Conservation (phyloP, 2,113 vertebrate genomes). For the Bettongia penicillata region DNA sequence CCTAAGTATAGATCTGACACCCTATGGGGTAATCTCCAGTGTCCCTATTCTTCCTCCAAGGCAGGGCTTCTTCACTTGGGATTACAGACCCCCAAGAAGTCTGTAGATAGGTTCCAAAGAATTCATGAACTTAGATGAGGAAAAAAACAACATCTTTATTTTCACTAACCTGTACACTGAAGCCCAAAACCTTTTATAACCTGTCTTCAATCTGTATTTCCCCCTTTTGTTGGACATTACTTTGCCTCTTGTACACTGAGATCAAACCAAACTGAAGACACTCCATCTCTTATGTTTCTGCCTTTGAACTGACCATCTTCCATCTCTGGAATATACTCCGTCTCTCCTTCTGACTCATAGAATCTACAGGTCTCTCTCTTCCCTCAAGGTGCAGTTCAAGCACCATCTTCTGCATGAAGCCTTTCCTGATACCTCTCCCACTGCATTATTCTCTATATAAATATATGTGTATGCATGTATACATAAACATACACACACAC, state of each 20-base stretch:
- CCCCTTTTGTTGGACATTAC: background rate
- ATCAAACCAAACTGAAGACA: background rate
- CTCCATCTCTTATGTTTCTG: background rate
- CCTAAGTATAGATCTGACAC: background rate
- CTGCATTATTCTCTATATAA: background rate
- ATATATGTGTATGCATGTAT: background rate
- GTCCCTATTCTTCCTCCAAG: background rate
- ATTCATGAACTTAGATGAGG: background rate
- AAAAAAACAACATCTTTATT: background rate
- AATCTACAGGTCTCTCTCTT: background rate
- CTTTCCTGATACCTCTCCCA: background rate
- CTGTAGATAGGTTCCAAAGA: background rate
- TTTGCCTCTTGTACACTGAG: background rate
- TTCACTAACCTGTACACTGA: background rate
- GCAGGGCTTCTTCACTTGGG: background rate
- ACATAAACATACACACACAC: background rate
- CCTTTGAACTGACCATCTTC: background rate
- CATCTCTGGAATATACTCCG: background rate
- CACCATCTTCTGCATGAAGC: background rate
- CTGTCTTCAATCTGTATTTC: background rate
- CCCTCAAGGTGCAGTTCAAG: background rate
- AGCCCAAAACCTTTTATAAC: background rate
- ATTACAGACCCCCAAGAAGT: background rate
- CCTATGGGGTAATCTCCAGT: background rate
- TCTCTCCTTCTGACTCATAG: background rate